A percentile compares a stretch with the other conserved stretches of the same genome.
These are phyloP conservation scores for Bombus impatiens DNA, from an alignment of 1,140 invertebrate species.

Conservation along the genomic window DNA sequence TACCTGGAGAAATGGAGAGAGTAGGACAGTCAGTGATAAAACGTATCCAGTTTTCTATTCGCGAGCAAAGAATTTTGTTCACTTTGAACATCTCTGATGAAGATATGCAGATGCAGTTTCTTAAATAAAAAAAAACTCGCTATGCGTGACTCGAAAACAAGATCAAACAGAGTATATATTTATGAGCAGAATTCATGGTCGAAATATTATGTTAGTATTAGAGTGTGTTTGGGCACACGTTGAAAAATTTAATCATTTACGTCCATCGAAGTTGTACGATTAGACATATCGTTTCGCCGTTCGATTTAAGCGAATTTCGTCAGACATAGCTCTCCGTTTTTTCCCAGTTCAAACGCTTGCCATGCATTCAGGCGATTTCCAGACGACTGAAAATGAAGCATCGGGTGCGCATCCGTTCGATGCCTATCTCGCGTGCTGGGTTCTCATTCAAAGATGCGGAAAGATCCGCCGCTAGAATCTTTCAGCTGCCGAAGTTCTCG, in stretches of 20 bases:
- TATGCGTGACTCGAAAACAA: too few relatives aligned
- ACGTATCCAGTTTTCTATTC: too few relatives aligned
- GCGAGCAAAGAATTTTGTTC: too few relatives aligned
- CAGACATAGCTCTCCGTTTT: neutral
- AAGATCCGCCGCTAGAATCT: neutral
- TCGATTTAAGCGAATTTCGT: neutral
- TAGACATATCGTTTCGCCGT: neutral
- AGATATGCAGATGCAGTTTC: too few relatives aligned
- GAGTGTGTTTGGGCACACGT: neutral
- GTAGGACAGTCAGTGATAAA: too few relatives aligned
- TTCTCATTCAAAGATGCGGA: slow-evolving; percentile 3
- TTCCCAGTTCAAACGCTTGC: neutral
- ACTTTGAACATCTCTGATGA: too few relatives aligned
- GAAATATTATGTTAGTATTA: too few relatives aligned
- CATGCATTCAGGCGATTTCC: neutral
- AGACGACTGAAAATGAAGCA: neutral
- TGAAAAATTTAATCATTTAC: neutral
- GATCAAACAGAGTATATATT: too few relatives aligned
- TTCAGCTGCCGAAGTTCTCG: neutral
- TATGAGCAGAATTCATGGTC: too few relatives aligned
- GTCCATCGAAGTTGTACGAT: neutral
- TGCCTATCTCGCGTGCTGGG: neutral
- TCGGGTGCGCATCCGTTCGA: neutral
- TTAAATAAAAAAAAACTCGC: too few relatives aligned
- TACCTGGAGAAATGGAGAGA: too few relatives aligned